Evolutionary conservation across 1,140 invertebrate species (phyloP), one percentile per base, ranked within the genome.

Genomic region (Brachionus asplanchnoidis): DNA sequence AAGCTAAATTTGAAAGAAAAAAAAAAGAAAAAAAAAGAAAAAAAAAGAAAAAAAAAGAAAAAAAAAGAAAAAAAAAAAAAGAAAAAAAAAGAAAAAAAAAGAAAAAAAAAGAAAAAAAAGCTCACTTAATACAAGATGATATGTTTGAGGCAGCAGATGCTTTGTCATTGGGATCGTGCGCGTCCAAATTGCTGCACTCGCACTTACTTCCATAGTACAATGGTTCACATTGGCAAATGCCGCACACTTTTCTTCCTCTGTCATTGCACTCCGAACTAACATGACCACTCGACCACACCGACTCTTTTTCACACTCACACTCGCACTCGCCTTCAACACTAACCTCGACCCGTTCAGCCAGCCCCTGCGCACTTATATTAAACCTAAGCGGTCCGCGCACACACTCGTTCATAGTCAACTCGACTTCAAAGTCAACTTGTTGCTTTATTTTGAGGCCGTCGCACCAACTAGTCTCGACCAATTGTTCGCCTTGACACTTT

Each of bases 401-500:
- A 50, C 82, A 84, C 14, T 73, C 53, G 26, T 32, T 77, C 36
- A 83, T 26, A 0, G 40, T 84, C 53, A 85, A n/a, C 40, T 84
- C 40, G 0, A 84, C 68, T 79, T 85, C n/a, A 66, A 84, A 84
- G 9, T 85, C 42, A 28, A 85, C 68, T 84, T 84, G 17, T 65
- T 83, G 79, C n/a, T 75, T 66, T 9, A 85, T 84, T 20, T 84
- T 84, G 5, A 84, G 17, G 46, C 66, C 66, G 20, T 70, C 82
- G 46, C 82, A 84, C 28, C 17, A 53, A 36, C 82, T 68, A 14
- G 60, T 84, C 20, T 84, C 26, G 11, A n/a, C 46, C 3, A 84
- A 12, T 8, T 46, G 3, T 14, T 53, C 20, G 20, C 26, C 93
- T 66, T 95, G 90, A 88, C 97, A 98, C 53, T 93, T 93, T 0